phyloP scores from a whole-genome alignment of 2,113 vertebrate genomes.

The Aphyosemion australe region DNA sequence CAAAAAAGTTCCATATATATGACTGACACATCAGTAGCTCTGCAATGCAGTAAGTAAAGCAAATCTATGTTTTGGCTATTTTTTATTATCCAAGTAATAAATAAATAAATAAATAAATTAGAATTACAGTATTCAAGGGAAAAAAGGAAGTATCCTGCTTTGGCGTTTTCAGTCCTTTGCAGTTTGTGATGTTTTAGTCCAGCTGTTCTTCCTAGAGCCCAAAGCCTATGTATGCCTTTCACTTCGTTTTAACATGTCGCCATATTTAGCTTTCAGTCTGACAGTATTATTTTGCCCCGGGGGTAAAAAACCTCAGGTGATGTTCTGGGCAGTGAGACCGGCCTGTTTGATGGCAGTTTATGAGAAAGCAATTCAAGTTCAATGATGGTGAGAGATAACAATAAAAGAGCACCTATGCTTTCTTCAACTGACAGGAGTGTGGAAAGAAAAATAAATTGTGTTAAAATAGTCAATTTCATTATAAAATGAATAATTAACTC shows the following conservation, averaged over 20 bases:
- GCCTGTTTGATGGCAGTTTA: conserved; percentile 48
- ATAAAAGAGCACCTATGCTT: background rate
- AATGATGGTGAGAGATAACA: conserved; percentile 6
- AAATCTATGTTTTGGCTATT: background rate
- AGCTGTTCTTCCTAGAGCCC: conserved; percentile 32
- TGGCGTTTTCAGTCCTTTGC: conserved; percentile 34
- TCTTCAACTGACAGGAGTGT: background rate
- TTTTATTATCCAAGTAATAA: background rate
- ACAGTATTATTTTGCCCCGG: conserved; percentile 53
- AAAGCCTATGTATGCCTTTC: conserved; percentile 56
- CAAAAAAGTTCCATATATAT: too few species aligned
- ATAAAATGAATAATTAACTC: too few species aligned
- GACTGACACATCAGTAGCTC: too few species aligned
- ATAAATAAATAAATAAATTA: too few species aligned
- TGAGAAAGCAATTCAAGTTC: conserved; percentile 31
- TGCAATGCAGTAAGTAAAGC: background rate
- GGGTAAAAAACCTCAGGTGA: conserved; percentile 53
- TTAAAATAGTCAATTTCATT: too few species aligned
- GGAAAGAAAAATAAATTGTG: too few species aligned
- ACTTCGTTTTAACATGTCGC: conserved; percentile 55
- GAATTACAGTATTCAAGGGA: too few species aligned
- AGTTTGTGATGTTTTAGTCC: conserved; percentile 33
- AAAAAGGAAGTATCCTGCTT: conserved; percentile 26
- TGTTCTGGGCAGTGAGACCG: conserved; percentile 49
- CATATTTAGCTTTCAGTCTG: conserved; percentile 62